A percentile compares a stretch with the other conserved stretches of the same genome.
Conservation (phyloP, 2,797 vertebrate species). For the Dromococcyx pavoninus region DNA sequence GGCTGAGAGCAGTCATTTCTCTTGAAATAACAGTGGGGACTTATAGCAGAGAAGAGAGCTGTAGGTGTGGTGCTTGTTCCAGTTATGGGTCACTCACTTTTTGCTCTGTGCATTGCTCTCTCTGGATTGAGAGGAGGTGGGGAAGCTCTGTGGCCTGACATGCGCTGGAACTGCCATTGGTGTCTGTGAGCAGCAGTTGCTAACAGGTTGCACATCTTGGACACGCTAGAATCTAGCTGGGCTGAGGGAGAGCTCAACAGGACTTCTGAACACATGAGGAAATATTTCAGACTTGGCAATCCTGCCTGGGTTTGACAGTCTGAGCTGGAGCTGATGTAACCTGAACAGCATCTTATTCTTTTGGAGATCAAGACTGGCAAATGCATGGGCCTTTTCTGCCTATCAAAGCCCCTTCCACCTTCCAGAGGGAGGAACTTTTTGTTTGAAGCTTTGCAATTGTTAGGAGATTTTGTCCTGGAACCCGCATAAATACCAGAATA, state of each 20-base stretch:
- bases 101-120: not conserved
- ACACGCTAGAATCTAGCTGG: not conserved
- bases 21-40: not conserved
- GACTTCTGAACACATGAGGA: not conserved
- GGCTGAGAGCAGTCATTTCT: not conserved
- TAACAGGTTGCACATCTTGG: not conserved
- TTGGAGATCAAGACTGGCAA: not conserved
- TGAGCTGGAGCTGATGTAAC: not conserved
- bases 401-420: not conserved
- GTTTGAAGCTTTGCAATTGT: not conserved
- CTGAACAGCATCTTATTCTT: not conserved
- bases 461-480: not conserved
- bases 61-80: not conserved
- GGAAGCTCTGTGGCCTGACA: fast-evolving
- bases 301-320: not conserved
- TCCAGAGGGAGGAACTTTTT: not conserved
- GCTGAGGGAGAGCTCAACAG: not conserved
- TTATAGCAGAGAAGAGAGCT: not conserved
- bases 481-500: not conserved
- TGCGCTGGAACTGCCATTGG: fast-evolving
- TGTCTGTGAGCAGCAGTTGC: not conserved
- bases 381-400: not conserved
- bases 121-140: not conserved
- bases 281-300: not conserved
- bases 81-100: not conserved